A percentile compares a stretch with the other conserved stretches of the same genome.
Conservation (phyloP, 2,113 vertebrate genomes). For the Dromas ardeola region DNA sequence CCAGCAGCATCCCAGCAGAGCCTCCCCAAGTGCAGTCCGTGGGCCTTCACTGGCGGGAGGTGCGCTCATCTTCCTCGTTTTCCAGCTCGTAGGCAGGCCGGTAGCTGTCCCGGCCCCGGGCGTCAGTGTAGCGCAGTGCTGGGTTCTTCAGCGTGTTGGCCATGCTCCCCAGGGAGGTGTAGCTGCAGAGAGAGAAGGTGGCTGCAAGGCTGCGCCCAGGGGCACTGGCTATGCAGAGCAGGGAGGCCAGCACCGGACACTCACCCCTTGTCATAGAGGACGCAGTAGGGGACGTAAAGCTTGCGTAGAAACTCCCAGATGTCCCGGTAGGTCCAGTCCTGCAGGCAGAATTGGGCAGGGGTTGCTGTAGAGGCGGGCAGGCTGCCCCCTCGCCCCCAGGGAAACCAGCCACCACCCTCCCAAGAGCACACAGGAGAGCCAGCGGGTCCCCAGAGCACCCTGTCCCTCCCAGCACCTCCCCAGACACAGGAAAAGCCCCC, state of each 20-base stretch:
- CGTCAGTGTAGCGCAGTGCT: constrained; percentile 76
- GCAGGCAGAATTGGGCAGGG: neutral
- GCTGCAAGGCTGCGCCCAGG: neutral
- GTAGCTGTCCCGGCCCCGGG: constrained; percentile 78
- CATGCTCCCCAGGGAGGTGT: constrained; percentile 92
- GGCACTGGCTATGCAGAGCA: fast-evolving
- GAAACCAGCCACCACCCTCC: neutral
- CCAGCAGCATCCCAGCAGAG: neutral
- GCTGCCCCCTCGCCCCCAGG: neutral
- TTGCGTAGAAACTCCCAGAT: constrained; percentile 93
- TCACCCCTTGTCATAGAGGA: constrained; percentile 96
- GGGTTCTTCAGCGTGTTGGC: constrained; percentile 87
- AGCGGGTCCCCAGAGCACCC: no score
- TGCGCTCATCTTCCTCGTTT: constrained; percentile 90
- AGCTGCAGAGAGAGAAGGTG: constrained; percentile 69
- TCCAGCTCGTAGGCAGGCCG: constrained; percentile 86
- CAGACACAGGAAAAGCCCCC: neutral
- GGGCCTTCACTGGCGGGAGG: constrained; percentile 79
- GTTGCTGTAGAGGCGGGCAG: neutral
- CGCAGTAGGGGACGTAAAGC: constrained; percentile 91
- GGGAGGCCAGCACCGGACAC: neutral
- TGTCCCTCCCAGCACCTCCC: neutral
- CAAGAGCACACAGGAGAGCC: neutral
- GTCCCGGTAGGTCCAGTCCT: constrained; percentile 97
- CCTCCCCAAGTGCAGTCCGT: fast-evolving